Base-by-base conservation (phyloP, 2,113 vertebrate genomes). In the Mystacornis crossleyi region DNA sequence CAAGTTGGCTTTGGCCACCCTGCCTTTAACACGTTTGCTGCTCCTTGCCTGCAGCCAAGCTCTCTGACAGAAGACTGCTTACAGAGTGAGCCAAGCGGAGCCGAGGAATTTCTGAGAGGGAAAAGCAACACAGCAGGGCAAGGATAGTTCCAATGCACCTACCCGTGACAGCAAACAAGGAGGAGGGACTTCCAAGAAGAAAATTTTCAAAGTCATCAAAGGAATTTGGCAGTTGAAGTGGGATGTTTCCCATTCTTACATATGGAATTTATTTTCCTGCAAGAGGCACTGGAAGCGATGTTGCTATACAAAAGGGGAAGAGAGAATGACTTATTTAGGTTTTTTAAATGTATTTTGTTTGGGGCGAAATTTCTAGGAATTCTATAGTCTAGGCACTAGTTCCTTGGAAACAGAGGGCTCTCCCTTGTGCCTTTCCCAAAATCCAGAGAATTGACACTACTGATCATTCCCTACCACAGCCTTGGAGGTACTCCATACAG, bases 111-210 rank as follows among this genome's bases (percentile, higher is more conserved):
- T 48, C 67, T 83, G 82, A 95, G 80, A 86, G 80, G 82, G 86
- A 89, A 47, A 84, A 83, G 91, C 48, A 95, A 81, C 74, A 83
- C 28, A 89, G 65, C 74, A 91, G 0, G 0, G 64, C 85, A 75
- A 94, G 86, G 94, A 87, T 28, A 80, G 62, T 69, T 93, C 78
- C 73, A 96, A 18, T 1, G 14, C 73, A 96, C 86, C 89, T 65
- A 65, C 57, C 66, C 4, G 0, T 66, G 82, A 78, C 54, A 85
- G 29, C 70, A 95, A 96, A 91, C 74, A 93, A 72, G 53, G 57
- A 94, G 19, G 54, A 72, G 19, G 21, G 45, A 65, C 53, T 81
- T 95, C 61, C 36, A 95, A 34, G 45, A 94, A 48, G n/a, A 72
- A 74, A 26, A 53, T 18, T 64, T 91, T 84, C 61, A 9, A 66